These are phyloP conservation scores for Drosophila paucipuncta DNA, from an alignment of 2,888 invertebrate genomes.

Conservation along the genomic window DNA sequence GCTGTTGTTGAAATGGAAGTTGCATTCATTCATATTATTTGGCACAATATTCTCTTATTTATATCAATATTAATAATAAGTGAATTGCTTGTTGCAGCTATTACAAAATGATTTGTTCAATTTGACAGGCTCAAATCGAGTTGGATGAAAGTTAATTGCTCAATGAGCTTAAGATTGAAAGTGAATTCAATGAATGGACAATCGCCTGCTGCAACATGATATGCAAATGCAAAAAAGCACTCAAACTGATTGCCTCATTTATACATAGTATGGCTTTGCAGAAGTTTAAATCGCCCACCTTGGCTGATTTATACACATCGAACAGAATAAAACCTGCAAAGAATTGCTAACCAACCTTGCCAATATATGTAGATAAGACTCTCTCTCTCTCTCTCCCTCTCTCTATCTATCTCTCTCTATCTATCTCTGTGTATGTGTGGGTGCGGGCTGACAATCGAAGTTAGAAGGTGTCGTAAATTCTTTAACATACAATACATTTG, in stretches of 20 bases:
- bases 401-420: neutral
- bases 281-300: slow-evolving; percentile 1
- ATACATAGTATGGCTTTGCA: slow-evolving; percentile 11
- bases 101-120: neutral
- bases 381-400: neutral
- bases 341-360: slow-evolving; percentile 42
- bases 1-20: slow-evolving; percentile 54
- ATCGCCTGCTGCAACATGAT: neutral
- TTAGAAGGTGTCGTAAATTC: slow-evolving; percentile 59
- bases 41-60: slow-evolving; percentile 25
- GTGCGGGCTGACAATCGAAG: slow-evolving; percentile 43
- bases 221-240: slow-evolving; percentile 50
- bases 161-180: slow-evolving; percentile 23
- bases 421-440: neutral
- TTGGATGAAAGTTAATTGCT: neutral
- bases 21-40: slow-evolving; percentile 55
- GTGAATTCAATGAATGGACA: slow-evolving; percentile 35
- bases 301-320: slow-evolving; percentile 55
- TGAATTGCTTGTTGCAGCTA: slow-evolving; percentile 26
- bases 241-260: slow-evolving; percentile 63
- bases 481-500: slow-evolving; percentile 25
- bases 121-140: neutral
- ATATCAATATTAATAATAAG: slow-evolving; percentile 17
- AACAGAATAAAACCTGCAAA: slow-evolving; percentile 50
- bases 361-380: slow-evolving; percentile 16